phyloP scores from a whole-genome alignment of 2,113 vertebrate species.

The Odocoileus virginianus region DNA sequence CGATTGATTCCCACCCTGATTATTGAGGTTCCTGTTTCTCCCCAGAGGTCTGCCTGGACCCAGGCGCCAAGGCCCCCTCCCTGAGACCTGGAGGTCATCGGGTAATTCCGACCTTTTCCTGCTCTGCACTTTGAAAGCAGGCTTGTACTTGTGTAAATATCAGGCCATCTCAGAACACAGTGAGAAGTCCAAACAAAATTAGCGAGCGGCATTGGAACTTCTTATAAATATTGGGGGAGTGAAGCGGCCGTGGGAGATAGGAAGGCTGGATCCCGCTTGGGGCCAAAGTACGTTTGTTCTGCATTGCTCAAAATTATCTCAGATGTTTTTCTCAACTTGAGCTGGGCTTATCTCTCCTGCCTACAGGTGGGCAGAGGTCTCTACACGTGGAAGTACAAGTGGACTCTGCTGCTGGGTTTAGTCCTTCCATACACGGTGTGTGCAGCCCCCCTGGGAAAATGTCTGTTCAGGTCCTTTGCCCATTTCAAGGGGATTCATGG shows the following conservation, averaged over 20 bases:
- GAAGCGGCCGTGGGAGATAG: not conserved
- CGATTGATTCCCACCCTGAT: not conserved
- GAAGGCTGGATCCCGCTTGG: not conserved
- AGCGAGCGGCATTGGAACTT: not conserved
- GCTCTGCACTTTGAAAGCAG: not conserved
- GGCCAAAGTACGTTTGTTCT: not conserved
- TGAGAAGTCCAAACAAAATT: not conserved
- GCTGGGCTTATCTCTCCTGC: not conserved
- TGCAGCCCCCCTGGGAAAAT: not conserved
- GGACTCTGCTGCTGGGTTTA: not conserved
- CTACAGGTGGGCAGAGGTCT: not conserved
- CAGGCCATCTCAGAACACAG: not conserved
- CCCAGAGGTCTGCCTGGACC: not conserved
- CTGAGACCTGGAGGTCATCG: not conserved
- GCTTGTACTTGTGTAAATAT: not conserved
- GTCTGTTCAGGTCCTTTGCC: not conserved
- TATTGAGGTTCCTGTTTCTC: not conserved
- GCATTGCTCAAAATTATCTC: not conserved
- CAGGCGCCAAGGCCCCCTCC: accelerated
- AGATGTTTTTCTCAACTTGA: not conserved
- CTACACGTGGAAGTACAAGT: accelerated
- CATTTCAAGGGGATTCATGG: not conserved
- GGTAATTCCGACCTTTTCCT: not conserved
- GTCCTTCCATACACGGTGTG: accelerated
- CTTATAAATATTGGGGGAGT: not conserved